Conservation (phyloP, 2,888 invertebrate species). For the Diarsia rubi region DNA sequence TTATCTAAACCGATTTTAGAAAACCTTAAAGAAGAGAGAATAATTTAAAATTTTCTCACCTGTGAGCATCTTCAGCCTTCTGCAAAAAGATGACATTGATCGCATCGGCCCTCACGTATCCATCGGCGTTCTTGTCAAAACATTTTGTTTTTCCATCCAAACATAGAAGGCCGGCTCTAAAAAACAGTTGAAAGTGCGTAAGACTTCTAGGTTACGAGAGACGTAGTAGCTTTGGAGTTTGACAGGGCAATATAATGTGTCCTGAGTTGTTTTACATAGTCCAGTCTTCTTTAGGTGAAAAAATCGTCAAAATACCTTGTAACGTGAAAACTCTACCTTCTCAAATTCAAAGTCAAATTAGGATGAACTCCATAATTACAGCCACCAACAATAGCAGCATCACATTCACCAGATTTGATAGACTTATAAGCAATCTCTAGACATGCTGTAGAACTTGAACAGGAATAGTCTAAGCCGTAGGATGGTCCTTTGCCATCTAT, state of each 20-base stretch:
- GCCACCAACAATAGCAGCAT: constrained; percentile 91
- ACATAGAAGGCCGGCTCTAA: constrained; percentile 70
- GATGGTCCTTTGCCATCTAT: constrained; percentile 80
- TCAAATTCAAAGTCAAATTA: constrained; percentile 70
- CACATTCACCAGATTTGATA: constrained; percentile 78
- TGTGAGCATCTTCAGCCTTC: constrained; percentile 91
- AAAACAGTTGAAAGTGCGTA: constrained; percentile 1
- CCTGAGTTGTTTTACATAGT: not conserved
- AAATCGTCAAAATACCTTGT: not conserved
- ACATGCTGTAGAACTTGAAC: constrained; percentile 76
- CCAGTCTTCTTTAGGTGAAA: not conserved
- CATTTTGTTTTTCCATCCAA: constrained; percentile 95
- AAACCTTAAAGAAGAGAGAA: not conserved
- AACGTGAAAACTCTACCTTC: constrained; percentile 66
- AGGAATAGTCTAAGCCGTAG: constrained; percentile 74
- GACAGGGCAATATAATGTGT: not conserved
- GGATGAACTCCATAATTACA: constrained; percentile 90
- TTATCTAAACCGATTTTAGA: not conserved
- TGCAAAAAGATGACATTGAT: constrained; percentile 93
- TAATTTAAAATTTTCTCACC: constrained; percentile 70
- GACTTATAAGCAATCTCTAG: constrained; percentile 76
- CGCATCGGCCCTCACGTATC: constrained; percentile 94
- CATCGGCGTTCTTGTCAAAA: constrained; percentile 95
- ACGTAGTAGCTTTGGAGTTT: not conserved
- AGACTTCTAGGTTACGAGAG: not conserved